Percentiles rank a stretch among this genome's conserved stretches.
These are phyloP conservation scores for Germaria angustata DNA, from an alignment of 2,888 invertebrate species.

Conservation along the genomic window DNA sequence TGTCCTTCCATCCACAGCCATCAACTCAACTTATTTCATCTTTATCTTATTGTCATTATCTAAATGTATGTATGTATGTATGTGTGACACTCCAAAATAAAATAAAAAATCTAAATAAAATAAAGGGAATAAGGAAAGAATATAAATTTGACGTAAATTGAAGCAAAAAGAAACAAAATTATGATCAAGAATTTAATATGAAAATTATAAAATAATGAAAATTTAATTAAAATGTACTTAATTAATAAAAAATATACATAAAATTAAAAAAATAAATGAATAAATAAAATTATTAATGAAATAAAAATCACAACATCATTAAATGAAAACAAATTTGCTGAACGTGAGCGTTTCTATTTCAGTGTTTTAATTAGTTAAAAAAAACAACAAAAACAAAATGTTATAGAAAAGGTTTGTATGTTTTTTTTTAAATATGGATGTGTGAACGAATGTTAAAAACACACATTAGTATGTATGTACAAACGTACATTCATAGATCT, in stretches of 20 bases:
- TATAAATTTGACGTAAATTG: conserved; percentile 9
- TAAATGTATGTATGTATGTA: conserved; percentile 47
- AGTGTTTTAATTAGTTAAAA: conserved; percentile 70
- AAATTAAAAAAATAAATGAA: conserved; percentile 46
- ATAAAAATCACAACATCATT: conserved; percentile 59
- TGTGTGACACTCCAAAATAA: conserved; percentile 42
- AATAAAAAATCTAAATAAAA: not conserved
- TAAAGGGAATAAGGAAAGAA: conserved; percentile 11
- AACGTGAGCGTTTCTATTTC: conserved; percentile 43
- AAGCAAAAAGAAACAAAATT: conserved; percentile 18
- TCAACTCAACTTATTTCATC: conserved; percentile 19
- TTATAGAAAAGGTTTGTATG: conserved; percentile 21
- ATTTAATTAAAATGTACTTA: conserved; percentile 66
- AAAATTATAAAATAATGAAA: conserved; percentile 57
- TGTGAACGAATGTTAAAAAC: no score
- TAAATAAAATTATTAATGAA: conserved; percentile 51
- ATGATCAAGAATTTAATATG: conserved; percentile 51
- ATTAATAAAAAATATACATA: conserved; percentile 52
- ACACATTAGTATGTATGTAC: not conserved
- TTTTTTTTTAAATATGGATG: not conserved
- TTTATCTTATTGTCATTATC: conserved; percentile 50
- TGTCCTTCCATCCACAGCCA: conserved; percentile 40
- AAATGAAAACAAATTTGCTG: conserved; percentile 69
- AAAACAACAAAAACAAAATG: not conserved
- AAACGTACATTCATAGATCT: no score